Base-by-base conservation (phyloP, 2,113 vertebrate genomes). In the Octodon degus region DNA sequence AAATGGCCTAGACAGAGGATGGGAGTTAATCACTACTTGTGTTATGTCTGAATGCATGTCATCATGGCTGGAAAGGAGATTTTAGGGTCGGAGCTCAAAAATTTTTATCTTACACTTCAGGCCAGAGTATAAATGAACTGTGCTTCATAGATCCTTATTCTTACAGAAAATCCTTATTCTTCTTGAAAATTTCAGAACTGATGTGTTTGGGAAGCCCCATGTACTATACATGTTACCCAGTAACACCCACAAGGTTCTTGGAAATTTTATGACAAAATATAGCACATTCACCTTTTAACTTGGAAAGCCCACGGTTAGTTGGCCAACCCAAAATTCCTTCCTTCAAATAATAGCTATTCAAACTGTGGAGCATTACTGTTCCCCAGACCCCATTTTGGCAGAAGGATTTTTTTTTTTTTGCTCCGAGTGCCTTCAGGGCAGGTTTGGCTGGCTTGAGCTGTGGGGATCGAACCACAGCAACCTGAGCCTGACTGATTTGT, bases 191-290 rank as follows among this genome's bases (percentile, higher is more conserved):
- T 81, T 60, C 32, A 68, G 87, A 37, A 58, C 17, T 10, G 37
- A 34, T 43, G 24, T 25, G 19, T 74, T 86, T 34, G 55, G 24
- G 20, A 76, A 60, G 32, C 7, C 14, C 37, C 65, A n/a, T 16
- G 32, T 17, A 6, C 32, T 67, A 3, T 13, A 27, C 9, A 30
- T 17, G 27, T 30, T 2, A 1, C 1, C 40, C 0, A 1, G 24
- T 1, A 60, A 14, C 0, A 11, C 20, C 62, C 53, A 20, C 12
- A 86, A 82, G 40, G 37, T 12, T 84, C 86, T 37, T 70, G 13
- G 19, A 55, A 37, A 4, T 55, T 85, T 91, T 90, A 53, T 11
- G 58, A 37, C 63, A 88, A 67, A 63, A 80, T 70, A 58, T 3
- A 53, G 63, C 0, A 12, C 80, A 47, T 0, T 0, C 2, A 85